Evolutionary conservation across 1,140 invertebrate genomes (phyloP), one percentile per base, ranked within the genome.

Genomic region (Diploscapter pachys): DNA sequence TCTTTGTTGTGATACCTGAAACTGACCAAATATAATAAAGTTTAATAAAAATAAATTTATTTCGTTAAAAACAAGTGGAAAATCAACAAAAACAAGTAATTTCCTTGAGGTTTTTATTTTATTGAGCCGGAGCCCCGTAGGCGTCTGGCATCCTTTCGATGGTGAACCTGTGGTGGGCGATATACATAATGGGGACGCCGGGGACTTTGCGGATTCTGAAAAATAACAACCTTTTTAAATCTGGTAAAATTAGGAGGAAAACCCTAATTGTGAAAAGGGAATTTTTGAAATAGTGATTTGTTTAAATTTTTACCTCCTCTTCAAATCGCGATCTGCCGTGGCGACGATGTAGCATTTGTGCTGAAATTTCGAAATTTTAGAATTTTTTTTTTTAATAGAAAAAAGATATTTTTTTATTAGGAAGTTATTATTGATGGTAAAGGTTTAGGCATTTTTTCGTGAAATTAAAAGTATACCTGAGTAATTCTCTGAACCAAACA

Each of bases 261-360:
- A 31, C 31, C 31, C 31, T 31, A 31, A 31, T 31, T 31, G 31
- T 31, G 31, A 31, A 31, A 31, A 31, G 31, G 31, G 31, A 31
- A 31, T 31, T 31, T 31, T 31, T 31, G 31, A 31, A 31, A 31
- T 31, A 31, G 31, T 31, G 31, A 31, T 31, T 31, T 31, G 31
- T 0, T 31, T 31, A 31, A 31, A 31, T 31, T 31, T 31, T 31
- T 31, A 31, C 31, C 31, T 31, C 31, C 93, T 89, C 86, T 96
- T 97, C 52, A 99, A 88, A 88, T 98, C 96, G 86, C 93, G 96
- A 87, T 99, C 97, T 89, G 97, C 98, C 3, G 97, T 99, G 5
- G 94, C 97, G 13, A 99, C 95, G 81, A 99, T 99, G 86, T 98
- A 99, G 88, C 96, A 99, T 86, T 99, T 99, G 86, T 98, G 95